These are phyloP conservation scores for Halcyon malimbica DNA, from an alignment of 2,113 vertebrate species.

Conservation along the genomic window DNA sequence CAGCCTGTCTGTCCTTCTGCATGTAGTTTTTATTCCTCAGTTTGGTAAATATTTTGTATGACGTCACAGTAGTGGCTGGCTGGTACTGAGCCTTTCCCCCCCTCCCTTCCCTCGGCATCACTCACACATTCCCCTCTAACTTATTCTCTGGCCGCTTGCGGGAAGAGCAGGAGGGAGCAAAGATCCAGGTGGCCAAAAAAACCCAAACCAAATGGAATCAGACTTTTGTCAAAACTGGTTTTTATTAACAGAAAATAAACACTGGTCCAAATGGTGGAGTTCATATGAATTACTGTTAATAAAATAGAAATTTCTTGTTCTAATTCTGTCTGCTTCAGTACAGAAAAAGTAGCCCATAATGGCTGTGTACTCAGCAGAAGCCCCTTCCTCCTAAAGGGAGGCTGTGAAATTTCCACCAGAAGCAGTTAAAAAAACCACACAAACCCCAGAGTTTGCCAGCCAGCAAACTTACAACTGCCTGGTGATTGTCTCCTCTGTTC, in stretches of 20 bases:
- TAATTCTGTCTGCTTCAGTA: background rate
- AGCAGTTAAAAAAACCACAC: background rate
- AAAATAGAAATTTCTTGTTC: slow-evolving; percentile 59
- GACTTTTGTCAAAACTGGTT: slow-evolving; percentile 78
- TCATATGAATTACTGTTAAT: slow-evolving; percentile 66
- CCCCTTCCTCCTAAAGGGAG: background rate
- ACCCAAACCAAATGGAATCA: background rate
- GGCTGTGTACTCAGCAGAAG: background rate
- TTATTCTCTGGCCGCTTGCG: slow-evolving; percentile 27
- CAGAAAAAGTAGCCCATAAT: background rate
- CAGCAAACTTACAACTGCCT: background rate
- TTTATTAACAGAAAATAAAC: slow-evolving; percentile 88
- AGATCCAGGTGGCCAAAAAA: background rate
- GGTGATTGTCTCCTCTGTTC: background rate
- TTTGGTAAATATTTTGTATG: slow-evolving; percentile 43
- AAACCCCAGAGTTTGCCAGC: background rate
- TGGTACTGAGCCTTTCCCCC: background rate
- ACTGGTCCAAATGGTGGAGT: slow-evolving; percentile 43
- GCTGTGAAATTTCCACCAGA: background rate
- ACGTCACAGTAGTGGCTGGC: slow-evolving; percentile 19
- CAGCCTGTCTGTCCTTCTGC: slow-evolving; percentile 25
- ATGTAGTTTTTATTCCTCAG: background rate
- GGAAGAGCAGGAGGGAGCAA: background rate
- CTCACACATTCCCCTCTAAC: background rate
- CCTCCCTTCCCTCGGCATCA: background rate